Evolutionary conservation across 2,888 invertebrate species (phyloP).

Genomic region (Tenthredo livida): DNA sequence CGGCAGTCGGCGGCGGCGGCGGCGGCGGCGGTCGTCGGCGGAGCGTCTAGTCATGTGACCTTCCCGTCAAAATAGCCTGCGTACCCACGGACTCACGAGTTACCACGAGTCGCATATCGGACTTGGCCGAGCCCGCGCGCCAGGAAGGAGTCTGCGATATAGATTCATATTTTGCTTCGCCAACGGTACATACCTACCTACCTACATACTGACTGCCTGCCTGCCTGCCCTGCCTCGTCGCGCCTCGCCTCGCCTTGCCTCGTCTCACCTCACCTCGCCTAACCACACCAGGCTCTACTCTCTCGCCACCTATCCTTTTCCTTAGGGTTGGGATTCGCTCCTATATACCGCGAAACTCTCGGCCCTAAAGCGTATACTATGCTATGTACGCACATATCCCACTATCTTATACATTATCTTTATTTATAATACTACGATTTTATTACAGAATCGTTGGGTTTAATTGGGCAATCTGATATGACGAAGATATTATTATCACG

Average conservation of each 20-base stretch:
- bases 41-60: slow-evolving; percentile 86
- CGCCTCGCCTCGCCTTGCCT: slow-evolving; percentile 54
- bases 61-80: slow-evolving; percentile 90
- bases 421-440: slow-evolving; percentile 3
- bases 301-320: slow-evolving; percentile 25
- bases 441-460: slow-evolving; percentile 16
- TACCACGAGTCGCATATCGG: slow-evolving; percentile 53
- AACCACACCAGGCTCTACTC: slow-evolving; percentile 32
- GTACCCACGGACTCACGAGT: slow-evolving; percentile 59
- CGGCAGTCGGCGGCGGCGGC: slow-evolving; percentile 49
- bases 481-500: slow-evolving; percentile 14
- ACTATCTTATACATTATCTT: slow-evolving; percentile 3
- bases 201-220: slow-evolving; percentile 40
- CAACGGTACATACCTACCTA: slow-evolving; percentile 33
- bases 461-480: background rate
- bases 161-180: slow-evolving; percentile 60
- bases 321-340: slow-evolving; percentile 11
- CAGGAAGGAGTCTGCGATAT: slow-evolving; percentile 56
- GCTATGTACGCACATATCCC: slow-evolving; percentile 1
- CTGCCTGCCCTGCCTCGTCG: slow-evolving; percentile 43
- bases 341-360: background rate
- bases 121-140: slow-evolving; percentile 52
- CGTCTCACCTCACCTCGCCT: slow-evolving; percentile 45
- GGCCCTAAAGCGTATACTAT: slow-evolving; percentile 6
- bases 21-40: slow-evolving; percentile 69